phyloP scores from a whole-genome alignment of 1,140 invertebrate species.

The Lutraria rhynchaena region DNA sequence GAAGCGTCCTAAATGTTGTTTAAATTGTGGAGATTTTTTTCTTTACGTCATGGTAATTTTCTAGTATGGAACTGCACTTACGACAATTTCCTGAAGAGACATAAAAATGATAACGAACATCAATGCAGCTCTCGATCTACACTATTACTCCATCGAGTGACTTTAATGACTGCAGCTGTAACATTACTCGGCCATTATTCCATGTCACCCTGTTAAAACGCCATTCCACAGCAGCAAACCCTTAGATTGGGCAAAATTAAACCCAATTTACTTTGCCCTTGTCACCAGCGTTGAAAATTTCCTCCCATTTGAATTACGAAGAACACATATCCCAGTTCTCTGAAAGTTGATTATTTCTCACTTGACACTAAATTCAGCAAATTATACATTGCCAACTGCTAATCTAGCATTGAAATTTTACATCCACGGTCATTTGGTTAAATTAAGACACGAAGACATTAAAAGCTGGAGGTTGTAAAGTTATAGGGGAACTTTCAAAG shows the following conservation, averaged over 20 bases:
- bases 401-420: slow-evolving; percentile 30
- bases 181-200: slow-evolving; percentile 33
- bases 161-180: slow-evolving; percentile 26
- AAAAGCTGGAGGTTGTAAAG: no score
- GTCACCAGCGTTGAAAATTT: slow-evolving; percentile 27
- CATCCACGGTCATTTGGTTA: slow-evolving; percentile 24
- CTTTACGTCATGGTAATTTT: no score
- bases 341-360: slow-evolving; percentile 29
- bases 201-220: slow-evolving; percentile 35
- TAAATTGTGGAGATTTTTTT: no score
- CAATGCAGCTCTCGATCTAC: slow-evolving; percentile 1
- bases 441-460: slow-evolving; percentile 5
- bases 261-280: slow-evolving; percentile 43
- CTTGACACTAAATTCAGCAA: slow-evolving; percentile 26
- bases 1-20: no score
- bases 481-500: no score
- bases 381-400: slow-evolving; percentile 39
- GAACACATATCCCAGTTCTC: slow-evolving; percentile 8
- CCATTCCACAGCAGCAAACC: slow-evolving; percentile 2
- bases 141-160: slow-evolving; percentile 24
- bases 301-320: slow-evolving; percentile 35
- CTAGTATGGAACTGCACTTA: no score
- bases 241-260: slow-evolving; percentile 39
- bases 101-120: no score
- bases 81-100: no score